These are phyloP conservation scores for Xiphorhynchus erythropygius DNA, from an alignment of 2,797 vertebrate species.

Conservation along the genomic window DNA sequence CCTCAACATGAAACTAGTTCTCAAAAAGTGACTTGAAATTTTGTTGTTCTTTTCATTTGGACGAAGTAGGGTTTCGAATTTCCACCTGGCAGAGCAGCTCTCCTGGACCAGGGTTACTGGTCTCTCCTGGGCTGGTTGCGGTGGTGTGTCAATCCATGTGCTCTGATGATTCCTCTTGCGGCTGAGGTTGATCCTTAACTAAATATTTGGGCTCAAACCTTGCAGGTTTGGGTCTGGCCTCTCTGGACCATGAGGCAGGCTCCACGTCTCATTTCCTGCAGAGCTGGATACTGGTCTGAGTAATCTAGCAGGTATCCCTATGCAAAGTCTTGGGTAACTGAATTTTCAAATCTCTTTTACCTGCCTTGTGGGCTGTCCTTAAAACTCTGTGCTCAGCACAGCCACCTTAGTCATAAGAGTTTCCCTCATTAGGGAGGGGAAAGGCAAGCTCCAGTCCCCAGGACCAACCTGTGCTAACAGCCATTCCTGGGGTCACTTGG, in stretches of 20 bases:
- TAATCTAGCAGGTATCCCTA: accelerated
- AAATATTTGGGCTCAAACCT: neutral
- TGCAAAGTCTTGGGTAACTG: neutral
- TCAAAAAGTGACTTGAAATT: neutral
- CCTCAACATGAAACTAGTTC: neutral
- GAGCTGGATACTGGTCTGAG: neutral
- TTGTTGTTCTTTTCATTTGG: neutral
- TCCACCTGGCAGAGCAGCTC: accelerated
- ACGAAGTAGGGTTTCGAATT: neutral
- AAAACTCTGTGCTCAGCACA: neutral
- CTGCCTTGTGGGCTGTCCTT: neutral
- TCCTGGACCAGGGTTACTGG: neutral
- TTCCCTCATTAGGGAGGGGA: neutral
- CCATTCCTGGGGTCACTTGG: neutral
- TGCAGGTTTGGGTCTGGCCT: neutral
- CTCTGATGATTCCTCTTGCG: neutral
- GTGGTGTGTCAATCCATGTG: neutral
- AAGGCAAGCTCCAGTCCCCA: neutral
- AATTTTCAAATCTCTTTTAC: neutral
- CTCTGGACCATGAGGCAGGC: neutral
- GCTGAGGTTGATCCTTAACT: neutral
- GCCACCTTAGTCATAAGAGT: neutral
- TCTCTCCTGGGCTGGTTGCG: neutral
- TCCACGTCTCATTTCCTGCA: neutral
- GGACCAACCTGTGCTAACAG: neutral